Evolutionary conservation across 2,888 invertebrate species (phyloP), one percentile per base, ranked within the genome.

Genomic region (Neoascia interrupta): DNA sequence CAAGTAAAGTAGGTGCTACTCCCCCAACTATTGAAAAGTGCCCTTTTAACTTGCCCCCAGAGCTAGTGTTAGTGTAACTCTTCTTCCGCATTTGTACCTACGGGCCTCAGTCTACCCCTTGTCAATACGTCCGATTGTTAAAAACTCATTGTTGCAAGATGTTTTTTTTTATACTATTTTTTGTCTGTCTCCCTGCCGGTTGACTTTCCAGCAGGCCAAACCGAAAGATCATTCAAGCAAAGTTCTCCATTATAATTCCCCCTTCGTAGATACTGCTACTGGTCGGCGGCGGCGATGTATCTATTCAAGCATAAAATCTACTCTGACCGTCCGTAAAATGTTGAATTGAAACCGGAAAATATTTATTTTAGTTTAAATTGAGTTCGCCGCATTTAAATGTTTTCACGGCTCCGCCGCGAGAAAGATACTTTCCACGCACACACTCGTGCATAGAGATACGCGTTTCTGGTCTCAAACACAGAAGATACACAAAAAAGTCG

Each of bases 301-400:
- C 66, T 79, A 79, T 66, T 79, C 47, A 37, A 56, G 73, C 79
- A 56, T 79, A 11, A 73, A 73, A 66, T 66, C 39, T 26, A 34
- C 60, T 41, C 36, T 47, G 49, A 43, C 54, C 66, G 49, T 66
- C 39, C 43, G 49, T 74, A 49, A 58, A 58, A 69, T 43, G 54
- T 66, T 79, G 73, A 79, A 73, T 73, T 79, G 54, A 68, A 79
- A 79, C 79, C 79, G 79, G 79, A 79, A 79, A 73, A 66, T 66
- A 73, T 66, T 72, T 66, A 79, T 66, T 73, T 73, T 53, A 66
- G 21, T 76, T 64, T 64, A 60, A 72, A 72, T 41, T 64, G 70
- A 36, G 36, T 53, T 72, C 36, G n/a, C n/a, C n/a, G 47, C 64
- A 72, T 64, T 75, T 43, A 34, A 56, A 58, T 39, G 63, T 45